Base-by-base conservation (phyloP, 2,888 invertebrate genomes). In the Acanthosepion esculentum region DNA sequence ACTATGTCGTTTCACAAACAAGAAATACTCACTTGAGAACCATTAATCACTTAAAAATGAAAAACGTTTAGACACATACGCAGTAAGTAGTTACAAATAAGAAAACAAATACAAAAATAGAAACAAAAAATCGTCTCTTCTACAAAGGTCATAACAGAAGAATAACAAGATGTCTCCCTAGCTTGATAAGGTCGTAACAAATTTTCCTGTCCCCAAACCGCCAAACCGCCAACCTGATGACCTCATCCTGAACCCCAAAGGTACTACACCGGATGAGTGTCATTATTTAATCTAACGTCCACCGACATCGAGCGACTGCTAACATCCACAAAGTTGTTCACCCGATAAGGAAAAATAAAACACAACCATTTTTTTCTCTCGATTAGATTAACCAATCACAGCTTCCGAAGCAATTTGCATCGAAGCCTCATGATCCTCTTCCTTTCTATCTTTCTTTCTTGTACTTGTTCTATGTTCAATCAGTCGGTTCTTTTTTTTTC, bases 241-340 rank as follows among this genome's bases (percentile, higher is more conserved):
- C 78, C n/a, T 15, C n/a, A 78, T 18, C 33, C n/a, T 33, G 10
- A 78, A 78, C n/a, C n/a, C n/a, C 78, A n/a, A 33, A 10, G 15
- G n/a, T n/a, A 78, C n/a, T 78, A 20, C 59, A 59, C 59, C 59
- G 59, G 59, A 59, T 59, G n/a, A 33, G n/a, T 15, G n/a, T n/a
- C 78, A 78, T 78, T 78, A 78, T 78, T 78, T n/a, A 78, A 78
- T n/a, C 78, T 78, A 78, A 78, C 78, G 78, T 78, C 78, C 15
- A 78, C 78, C 78, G 78, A 78, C n/a, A 33, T n/a, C 78, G n/a
- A n/a, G 78, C 15, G 78, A n/a, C 78, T 78, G n/a, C 78, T 78
- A 10, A n/a, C n/a, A 33, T n/a, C 78, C 33, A 78, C n/a, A 78
- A 33, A n/a, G 33, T 78, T 78, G 78, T 78, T 78, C 4, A 78